phyloP scores from a whole-genome alignment of 2,888 invertebrate species.

The Meteorus cinctellus region DNA sequence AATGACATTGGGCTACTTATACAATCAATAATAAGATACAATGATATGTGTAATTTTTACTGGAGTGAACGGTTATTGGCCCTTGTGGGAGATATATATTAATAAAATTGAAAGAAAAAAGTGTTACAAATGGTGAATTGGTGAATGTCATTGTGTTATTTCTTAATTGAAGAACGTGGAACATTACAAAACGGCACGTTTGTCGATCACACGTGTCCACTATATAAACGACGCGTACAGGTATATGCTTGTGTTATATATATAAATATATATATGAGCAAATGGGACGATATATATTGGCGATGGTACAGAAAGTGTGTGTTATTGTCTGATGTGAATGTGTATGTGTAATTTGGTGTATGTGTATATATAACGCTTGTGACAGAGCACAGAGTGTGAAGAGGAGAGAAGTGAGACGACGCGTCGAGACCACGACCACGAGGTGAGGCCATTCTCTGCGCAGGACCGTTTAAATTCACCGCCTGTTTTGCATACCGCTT shows the following conservation, averaged over 20 bases:
- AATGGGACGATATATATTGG: not conserved
- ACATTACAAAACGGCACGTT: not conserved
- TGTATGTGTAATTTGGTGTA: not conserved
- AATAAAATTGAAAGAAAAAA: not conserved
- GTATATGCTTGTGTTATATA: not conserved
- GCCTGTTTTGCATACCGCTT: constrained; percentile 70
- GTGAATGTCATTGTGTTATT: not conserved
- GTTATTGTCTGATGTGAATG: constrained; percentile 6
- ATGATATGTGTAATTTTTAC: too few species aligned
- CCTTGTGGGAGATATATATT: not conserved
- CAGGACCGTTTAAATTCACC: constrained; percentile 70
- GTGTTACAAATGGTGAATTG: not conserved
- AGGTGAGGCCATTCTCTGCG: constrained; percentile 67
- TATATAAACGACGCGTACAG: not conserved
- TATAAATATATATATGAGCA: not conserved
- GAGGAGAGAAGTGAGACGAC: constrained; percentile 46
- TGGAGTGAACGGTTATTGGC: too few species aligned
- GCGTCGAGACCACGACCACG: constrained; percentile 57
- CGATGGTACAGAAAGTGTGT: not conserved
- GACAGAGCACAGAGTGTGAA: constrained; percentile 41
- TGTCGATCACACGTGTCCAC: not conserved
- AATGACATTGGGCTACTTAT: too few species aligned
- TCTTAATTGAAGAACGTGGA: not conserved
- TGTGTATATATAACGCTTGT: not conserved
- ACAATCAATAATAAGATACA: too few species aligned